A percentile compares a stretch with the other conserved stretches of the same genome.
Conservation (phyloP, 2,888 invertebrate species). For the Drosophila vallismaia region DNA sequence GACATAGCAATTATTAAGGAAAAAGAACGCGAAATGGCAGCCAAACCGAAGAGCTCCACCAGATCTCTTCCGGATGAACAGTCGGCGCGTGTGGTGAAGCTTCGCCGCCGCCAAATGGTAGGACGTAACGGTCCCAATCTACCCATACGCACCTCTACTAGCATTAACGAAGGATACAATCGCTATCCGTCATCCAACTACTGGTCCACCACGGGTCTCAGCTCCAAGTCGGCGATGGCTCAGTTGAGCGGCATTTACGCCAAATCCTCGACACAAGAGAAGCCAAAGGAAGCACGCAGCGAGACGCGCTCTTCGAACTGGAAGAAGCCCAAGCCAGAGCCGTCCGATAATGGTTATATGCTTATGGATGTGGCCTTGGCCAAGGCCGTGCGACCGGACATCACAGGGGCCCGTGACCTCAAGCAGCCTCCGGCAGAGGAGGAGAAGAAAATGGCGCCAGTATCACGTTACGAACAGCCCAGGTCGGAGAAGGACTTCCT, state of each 20-base stretch:
- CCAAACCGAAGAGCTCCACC: background rate
- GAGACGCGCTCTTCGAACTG: constrained; percentile 1
- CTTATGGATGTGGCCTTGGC: constrained; percentile 28
- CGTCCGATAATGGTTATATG: background rate
- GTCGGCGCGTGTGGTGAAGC: constrained; percentile 1
- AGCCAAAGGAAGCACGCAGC: background rate
- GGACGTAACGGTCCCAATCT: background rate
- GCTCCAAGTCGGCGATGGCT: background rate
- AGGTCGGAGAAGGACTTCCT: constrained; percentile 20
- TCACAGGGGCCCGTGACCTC: background rate
- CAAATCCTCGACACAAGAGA: background rate
- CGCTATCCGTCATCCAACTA: no score
- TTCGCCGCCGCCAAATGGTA: constrained; percentile 22
- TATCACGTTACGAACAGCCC: constrained; percentile 22
- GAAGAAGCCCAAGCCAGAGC: background rate
- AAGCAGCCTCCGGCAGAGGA: no score
- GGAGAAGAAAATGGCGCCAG: background rate
- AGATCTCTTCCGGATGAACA: background rate
- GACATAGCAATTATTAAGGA: background rate
- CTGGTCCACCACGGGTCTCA: no score
- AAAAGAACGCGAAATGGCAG: no score
- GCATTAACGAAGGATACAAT: constrained; percentile 4
- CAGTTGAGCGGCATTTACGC: constrained; percentile 7
- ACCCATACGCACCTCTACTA: background rate
- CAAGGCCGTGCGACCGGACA: constrained; percentile 2